Evolutionary conservation across 2,113 vertebrate genomes (phyloP), one percentile per base, ranked within the genome.

Genomic region (Peucedramus taeniatus): DNA sequence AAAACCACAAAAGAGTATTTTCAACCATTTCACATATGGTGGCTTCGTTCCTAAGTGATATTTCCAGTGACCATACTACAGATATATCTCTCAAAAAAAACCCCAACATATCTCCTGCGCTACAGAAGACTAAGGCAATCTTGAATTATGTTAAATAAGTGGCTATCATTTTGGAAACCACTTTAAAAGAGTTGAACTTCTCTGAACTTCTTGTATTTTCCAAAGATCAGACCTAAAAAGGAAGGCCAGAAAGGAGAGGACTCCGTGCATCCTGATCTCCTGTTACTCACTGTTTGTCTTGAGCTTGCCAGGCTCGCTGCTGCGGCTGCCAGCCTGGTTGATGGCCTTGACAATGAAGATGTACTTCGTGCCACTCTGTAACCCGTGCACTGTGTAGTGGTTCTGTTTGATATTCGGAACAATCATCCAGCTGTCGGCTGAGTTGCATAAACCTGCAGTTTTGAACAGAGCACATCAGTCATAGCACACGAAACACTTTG

Each of bases 361-460:
- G 96, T 99, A 99, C 97, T 99, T 99, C 40, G 99, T 99, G 87
- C 99, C 99, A 40, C 99, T 99, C 97, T 99, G 99, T 30, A 99
- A 97, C 50, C 99, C 99, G 0, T 99, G 99, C 89, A 99, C 99
- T 0, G 99, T 99, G 98, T 99, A 99, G 98, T 99, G 99, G 96
- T 99, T 99, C 94, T 99, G 99, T 94, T 99, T 99, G 96, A 99
- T 99, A 97, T 99, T 99, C 85, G 99, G 99, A 83, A 99, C 99
- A 83, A 99, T 99, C 99, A 99, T 99, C 99, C 99, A 99, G 98
- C 99, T 99, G 95, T 99, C 99, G 39, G 99, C 98, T 11, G 99
- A 99, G 97, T 99, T 99, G 96, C 99, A 99, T 96, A 99, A 98
- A 98, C 99, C 99, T 99, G 98, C 77, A 94, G 79, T 96, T 94